Evolutionary conservation across 2,113 vertebrate genomes (phyloP), one percentile per base, ranked within the genome.

Genomic region (Eudyptes chrysolophus): DNA sequence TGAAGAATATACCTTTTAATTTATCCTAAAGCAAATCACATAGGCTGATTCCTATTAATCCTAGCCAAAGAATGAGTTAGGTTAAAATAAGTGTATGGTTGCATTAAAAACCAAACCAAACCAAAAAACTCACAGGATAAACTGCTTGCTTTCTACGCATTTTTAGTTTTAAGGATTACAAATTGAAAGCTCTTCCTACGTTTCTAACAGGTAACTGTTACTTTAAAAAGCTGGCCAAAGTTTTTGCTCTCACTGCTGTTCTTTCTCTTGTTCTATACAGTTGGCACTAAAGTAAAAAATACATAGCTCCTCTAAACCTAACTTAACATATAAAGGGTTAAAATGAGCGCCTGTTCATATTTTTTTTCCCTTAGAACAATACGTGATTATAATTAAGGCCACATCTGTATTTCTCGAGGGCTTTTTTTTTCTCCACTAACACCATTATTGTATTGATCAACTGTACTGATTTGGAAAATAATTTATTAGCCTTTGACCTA

Each of bases 21-120:
- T 98, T 99, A 99, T 99, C 98, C 99, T 99, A 99, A 99, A 99
- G 99, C 99, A 99, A 99, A 98, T 98, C 98, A 98, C 97, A 96
- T 97, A 98, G 95, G 97, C 97, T 98, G 98, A 98, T 98, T 99
- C 97, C 98, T 98, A 98, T 98, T 99, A 99, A 98, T 99, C 98
- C 97, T 98, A 99, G 98, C 98, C 98, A 98, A 97, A 98, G 98
- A 98, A 95, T 97, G 98, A 98, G 97, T 98, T 98, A 98, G 99
- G 97, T 98, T 98, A 99, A 99, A 99, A 94, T 97, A 99, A 99
- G 97, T 98, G 98, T 98, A 98, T 97, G 98, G 97, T 97, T 98
- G 98, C 95, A 81, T 98, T 98, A 98, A 98, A 98, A 98, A 97
- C 46, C n/a, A 96, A 96, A 90, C 49, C 72, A 95, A 97, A 94